Evolutionary conservation across 1,140 invertebrate species (phyloP).

Genomic region (Antheraea pernyi): DNA sequence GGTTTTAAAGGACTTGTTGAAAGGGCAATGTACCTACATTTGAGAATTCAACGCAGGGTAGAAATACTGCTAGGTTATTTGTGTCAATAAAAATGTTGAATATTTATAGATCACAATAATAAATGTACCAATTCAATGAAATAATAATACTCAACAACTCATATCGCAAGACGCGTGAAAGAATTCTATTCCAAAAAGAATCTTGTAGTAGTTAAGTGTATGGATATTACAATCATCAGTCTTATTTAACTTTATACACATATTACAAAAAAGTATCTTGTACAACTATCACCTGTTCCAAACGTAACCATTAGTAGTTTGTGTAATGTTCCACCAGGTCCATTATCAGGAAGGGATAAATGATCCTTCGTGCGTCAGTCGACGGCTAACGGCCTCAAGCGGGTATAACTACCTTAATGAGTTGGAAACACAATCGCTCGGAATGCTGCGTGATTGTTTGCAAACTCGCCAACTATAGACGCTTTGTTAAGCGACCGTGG

Average conservation of each 20-base stretch:
- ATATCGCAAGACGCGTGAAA: too few relatives aligned
- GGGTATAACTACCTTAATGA: slow-evolving; percentile 22
- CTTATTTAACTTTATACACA: too few relatives aligned
- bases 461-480: slow-evolving; percentile 6
- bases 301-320: slow-evolving; percentile 2
- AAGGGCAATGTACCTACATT: not conserved
- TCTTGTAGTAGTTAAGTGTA: too few relatives aligned
- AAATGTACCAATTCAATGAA: too few relatives aligned
- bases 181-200: too few relatives aligned
- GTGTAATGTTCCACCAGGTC: slow-evolving; percentile 1
- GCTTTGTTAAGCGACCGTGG: not conserved
- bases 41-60: too few relatives aligned
- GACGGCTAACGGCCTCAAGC: not conserved
- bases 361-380: not conserved
- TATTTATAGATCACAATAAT: too few relatives aligned
- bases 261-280: not conserved
- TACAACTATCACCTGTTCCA: slow-evolving; percentile 1
- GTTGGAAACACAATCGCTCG: slow-evolving; percentile 27
- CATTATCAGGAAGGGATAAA: slow-evolving; percentile 8
- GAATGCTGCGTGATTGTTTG: slow-evolving; percentile 24
- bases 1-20: not conserved
- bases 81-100: too few relatives aligned
- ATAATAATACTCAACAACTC: too few relatives aligned
- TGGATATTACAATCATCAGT: too few relatives aligned
- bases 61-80: too few relatives aligned